Evolutionary conservation across 2,797 vertebrate species (phyloP).

Genomic region (Lophotriccus pileatus): DNA sequence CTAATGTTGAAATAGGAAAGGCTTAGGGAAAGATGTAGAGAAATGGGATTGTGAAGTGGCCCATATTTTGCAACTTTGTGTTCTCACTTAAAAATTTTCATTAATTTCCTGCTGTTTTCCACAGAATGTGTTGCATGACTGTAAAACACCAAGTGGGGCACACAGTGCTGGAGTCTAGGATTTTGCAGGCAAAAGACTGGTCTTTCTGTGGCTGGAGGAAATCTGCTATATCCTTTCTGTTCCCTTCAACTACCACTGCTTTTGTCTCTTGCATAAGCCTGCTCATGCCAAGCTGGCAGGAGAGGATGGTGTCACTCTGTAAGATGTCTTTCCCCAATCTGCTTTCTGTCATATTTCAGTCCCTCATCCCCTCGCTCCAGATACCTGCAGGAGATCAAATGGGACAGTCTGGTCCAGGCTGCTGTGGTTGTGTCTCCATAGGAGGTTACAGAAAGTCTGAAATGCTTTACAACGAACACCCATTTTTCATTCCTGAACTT

Average conservation of each 20-base stretch:
- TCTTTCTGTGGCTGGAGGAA: not conserved
- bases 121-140: not conserved
- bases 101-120: not conserved
- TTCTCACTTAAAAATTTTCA: not conserved
- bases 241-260: not conserved
- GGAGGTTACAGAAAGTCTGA: not conserved
- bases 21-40: not conserved
- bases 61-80: not conserved
- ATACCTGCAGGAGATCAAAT: not conserved
- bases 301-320: not conserved
- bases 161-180: too few species aligned
- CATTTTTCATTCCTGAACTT: not conserved
- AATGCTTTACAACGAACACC: not conserved
- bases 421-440: not conserved
- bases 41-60: not conserved
- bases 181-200: not conserved
- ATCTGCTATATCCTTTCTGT: not conserved
- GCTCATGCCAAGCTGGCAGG: not conserved
- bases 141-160: not conserved
- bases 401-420: not conserved
- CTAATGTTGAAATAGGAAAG: not conserved
- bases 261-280: not conserved
- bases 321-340: not conserved
- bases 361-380: not conserved
- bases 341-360: not conserved